Base-by-base conservation (phyloP, 2,797 vertebrate genomes). In the Squalus acanthias region DNA sequence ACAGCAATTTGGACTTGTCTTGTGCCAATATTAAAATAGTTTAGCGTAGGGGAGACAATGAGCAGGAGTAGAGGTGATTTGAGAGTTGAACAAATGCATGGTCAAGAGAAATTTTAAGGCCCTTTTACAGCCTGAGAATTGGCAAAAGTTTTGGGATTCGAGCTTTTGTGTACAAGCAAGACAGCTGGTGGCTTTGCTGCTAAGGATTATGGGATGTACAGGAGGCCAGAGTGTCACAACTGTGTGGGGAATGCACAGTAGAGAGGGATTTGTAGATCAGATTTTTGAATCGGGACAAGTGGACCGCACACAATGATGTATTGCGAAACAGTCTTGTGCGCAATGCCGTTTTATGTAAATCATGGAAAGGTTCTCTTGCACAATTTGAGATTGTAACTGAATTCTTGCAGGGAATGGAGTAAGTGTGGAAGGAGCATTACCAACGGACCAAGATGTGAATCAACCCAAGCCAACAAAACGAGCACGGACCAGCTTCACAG, bases 401-500 rank as follows among this genome's bases (percentile, higher is more conserved):
- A 39, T 46, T 69, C n/a, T 96, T 97, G 95, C 98, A 99, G 99
- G 99, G 96, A 99, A 97, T 97, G 98, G 98, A 70, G 98, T 99
- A 65, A 99, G 98, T 60, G 98, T 99, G 97, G 99, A 99, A 97
- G 99, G 99, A 24, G 98, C 98, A 0, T 97, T 99, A 96, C 98
- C 99, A 96, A 98, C 99, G 63, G 99, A 99, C 39, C 99, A 99
- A 98, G 99, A 99, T 96, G 97, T 99, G 87, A 99, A 98, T 97
- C 99, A 99, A 97, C 99, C 99, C 13, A 99, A 99, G 97, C 99
- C 99, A 97, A 99, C 99, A 96, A 99, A 99, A 98, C 98, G 99
- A 98, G 99, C 99, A n/a, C 98, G 99, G 97, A 99, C 99, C 97
- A 99, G 99, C 98, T 99, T 99, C 98, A 99, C 99, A 0, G 98